Percentiles rank a stretch among this genome's conserved stretches.
These are phyloP conservation scores for Etheostoma cragini DNA, from an alignment of 2,113 vertebrate genomes.

Conservation along the genomic window DNA sequence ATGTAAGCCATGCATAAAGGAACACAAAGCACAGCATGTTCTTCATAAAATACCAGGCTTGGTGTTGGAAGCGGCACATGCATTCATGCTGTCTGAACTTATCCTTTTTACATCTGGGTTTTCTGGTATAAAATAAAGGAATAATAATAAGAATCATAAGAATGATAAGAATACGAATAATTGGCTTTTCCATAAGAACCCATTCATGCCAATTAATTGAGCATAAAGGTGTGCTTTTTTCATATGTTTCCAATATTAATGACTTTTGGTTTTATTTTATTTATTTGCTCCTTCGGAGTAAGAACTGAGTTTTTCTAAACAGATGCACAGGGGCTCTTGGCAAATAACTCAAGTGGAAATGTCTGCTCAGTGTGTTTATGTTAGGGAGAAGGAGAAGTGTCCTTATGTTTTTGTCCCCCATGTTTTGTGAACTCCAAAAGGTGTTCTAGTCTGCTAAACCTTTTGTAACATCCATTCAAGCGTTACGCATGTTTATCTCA, in stretches of 20 bases:
- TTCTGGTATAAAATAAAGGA: neutral
- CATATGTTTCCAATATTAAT: neutral
- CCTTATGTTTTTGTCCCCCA: conserved; percentile 61
- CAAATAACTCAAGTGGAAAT: conserved; percentile 56
- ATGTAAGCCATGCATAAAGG: neutral
- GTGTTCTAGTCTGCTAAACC: conserved; percentile 77
- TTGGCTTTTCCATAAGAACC: too few species aligned
- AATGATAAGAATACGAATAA: too few species aligned
- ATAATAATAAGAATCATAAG: neutral
- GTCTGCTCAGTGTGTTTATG: conserved; percentile 41
- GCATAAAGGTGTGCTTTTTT: neutral
- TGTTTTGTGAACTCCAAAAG: conserved; percentile 71
- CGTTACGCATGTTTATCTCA: conserved; percentile 77
- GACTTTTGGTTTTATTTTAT: neutral
- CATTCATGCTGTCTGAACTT: conserved; percentile 3
- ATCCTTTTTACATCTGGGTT: neutral
- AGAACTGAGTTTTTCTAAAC: neutral
- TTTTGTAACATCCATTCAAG: conserved; percentile 74
- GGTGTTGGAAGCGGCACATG: neutral
- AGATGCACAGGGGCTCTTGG: conserved; percentile 15
- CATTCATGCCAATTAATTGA: neutral
- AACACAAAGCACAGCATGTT: conserved; percentile 20
- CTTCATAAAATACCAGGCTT: neutral
- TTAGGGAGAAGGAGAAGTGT: conserved; percentile 27
- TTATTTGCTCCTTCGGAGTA: neutral